These are phyloP conservation scores for Laupala kohalensis DNA, from an alignment of 1,140 invertebrate species.

Conservation along the genomic window DNA sequence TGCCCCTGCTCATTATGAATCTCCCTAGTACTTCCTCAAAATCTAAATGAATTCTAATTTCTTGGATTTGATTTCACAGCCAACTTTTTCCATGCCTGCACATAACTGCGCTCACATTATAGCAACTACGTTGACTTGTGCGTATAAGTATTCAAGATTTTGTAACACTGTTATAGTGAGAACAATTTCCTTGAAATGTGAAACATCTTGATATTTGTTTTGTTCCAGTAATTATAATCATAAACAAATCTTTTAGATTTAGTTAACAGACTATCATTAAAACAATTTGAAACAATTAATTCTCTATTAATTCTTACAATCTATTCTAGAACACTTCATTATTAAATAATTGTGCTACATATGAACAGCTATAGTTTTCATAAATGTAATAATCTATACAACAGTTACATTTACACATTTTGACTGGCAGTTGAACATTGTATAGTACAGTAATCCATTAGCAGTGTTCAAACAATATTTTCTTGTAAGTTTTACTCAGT, in stretches of 20 bases:
- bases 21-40: background rate
- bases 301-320: background rate
- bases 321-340: background rate
- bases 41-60: background rate
- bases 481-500: too few species aligned
- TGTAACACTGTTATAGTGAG: background rate
- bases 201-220: background rate
- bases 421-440: background rate
- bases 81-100: background rate
- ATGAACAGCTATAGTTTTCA: background rate
- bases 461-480: too few species aligned
- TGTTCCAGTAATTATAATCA: background rate
- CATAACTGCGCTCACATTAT: background rate
- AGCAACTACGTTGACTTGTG: background rate
- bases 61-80: background rate
- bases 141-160: background rate
- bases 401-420: background rate
- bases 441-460: background rate
- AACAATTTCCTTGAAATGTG: background rate
- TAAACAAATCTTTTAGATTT: background rate
- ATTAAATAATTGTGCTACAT: background rate
- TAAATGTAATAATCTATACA: background rate
- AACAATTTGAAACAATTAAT: background rate
- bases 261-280: background rate
- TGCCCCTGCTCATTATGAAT: too few species aligned